phyloP scores from a whole-genome alignment of 2,113 vertebrate genomes.

The Mohoua ochrocephala region DNA sequence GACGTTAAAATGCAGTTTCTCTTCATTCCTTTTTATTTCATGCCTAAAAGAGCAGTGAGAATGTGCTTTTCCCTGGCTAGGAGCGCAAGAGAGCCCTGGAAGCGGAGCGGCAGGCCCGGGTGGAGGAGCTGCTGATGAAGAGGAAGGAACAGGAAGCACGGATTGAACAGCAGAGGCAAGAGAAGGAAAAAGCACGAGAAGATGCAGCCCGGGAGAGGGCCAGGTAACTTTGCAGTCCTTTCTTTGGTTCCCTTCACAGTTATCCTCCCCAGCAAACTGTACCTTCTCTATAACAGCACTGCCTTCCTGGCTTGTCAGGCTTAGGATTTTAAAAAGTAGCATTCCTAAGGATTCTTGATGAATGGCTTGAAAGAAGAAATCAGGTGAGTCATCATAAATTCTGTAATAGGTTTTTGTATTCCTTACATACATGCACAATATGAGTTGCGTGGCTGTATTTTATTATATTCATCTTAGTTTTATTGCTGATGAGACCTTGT shows the following conservation, averaged over 20 bases:
- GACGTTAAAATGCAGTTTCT: rapidly evolving
- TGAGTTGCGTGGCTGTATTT: not conserved
- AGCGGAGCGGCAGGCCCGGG: conserved; percentile 92
- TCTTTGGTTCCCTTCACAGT: rapidly evolving
- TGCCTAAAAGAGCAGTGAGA: not conserved
- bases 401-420: not conserved
- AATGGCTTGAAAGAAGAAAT: not conserved
- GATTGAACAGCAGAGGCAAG: conserved; percentile 93
- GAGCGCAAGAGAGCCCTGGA: conserved; percentile 93
- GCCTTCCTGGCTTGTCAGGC: not conserved
- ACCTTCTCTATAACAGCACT: not conserved
- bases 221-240: conserved; percentile 67
- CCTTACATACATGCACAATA: not conserved
- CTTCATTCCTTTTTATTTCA: not conserved
- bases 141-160: conserved; percentile 94
- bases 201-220: conserved; percentile 94
- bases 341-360: not conserved
- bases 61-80: conserved; percentile 52
- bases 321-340: not conserved
- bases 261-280: not conserved
- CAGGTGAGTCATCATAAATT: not conserved
- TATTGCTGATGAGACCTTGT: not conserved
- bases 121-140: conserved; percentile 89
- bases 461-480: not conserved
- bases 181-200: conserved; percentile 93